A percentile compares a stretch with the other conserved stretches of the same genome.
phyloP scores from a whole-genome alignment of 1,140 invertebrate genomes.

The Chymomyza costata region DNA sequence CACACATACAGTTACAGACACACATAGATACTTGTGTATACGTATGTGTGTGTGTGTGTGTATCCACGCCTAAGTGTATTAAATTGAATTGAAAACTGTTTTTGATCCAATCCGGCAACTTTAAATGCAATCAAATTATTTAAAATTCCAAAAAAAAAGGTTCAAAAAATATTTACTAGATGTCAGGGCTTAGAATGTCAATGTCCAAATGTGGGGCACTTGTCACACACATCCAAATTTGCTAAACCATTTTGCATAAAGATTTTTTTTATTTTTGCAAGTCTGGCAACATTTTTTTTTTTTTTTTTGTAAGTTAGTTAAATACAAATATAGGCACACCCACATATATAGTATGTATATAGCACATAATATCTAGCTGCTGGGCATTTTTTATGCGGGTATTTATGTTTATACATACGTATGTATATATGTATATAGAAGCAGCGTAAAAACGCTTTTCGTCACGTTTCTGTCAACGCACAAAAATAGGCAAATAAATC shows the following conservation, averaged over 20 bases:
- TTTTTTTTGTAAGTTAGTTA: constrained; percentile 32
- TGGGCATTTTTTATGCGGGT: constrained; percentile 15
- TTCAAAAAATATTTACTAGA: constrained; percentile 54
- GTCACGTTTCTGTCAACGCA: constrained; percentile 57
- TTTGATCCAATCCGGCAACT: constrained; percentile 31
- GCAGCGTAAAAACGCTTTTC: constrained; percentile 57
- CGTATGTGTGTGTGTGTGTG: too few relatives aligned
- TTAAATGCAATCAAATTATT: constrained; percentile 72
- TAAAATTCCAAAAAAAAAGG: constrained; percentile 69
- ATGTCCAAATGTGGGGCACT: constrained; percentile 54
- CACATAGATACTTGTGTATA: background rate
- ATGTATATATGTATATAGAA: constrained; percentile 7
- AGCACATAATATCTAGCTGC: constrained; percentile 18
- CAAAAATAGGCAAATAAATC: constrained; percentile 71
- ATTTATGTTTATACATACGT: constrained; percentile 13
- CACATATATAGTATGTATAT: background rate
- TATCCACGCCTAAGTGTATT: constrained; percentile 68
- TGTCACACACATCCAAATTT: too few relatives aligned
- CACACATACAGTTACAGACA: constrained; percentile 10
- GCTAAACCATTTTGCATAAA: constrained; percentile 36
- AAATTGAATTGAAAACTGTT: constrained; percentile 72
- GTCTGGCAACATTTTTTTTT: too few relatives aligned
- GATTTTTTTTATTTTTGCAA: too few relatives aligned
- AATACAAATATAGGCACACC: constrained; percentile 2
- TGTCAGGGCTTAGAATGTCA: constrained; percentile 33